phyloP scores from a whole-genome alignment of 2,888 invertebrate species.

The Scaptomyza polygonia region DNA sequence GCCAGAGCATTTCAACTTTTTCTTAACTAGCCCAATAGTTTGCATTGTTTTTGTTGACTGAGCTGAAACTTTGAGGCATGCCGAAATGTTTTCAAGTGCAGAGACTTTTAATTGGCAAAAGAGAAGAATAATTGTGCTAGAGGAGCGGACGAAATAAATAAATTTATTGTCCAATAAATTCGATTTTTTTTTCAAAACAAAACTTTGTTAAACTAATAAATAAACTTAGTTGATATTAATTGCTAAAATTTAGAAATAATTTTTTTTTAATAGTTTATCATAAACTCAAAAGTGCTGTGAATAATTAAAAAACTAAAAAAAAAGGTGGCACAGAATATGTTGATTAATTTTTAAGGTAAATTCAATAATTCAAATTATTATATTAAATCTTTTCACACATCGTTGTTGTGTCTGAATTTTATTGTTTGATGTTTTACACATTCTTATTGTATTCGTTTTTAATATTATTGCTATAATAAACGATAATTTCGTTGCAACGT shows the following conservation, averaged over 20 bases:
- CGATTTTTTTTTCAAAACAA: not conserved
- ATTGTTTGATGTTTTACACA: not conserved
- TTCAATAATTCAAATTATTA: not conserved
- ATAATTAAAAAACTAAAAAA: too few relatives aligned
- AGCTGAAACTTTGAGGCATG: conserved; percentile 23
- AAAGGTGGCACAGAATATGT: too few relatives aligned
- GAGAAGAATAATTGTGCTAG: not conserved
- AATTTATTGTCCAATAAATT: not conserved
- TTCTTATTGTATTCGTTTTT: not conserved
- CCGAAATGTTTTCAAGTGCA: conserved; percentile 6
- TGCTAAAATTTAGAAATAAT: not conserved
- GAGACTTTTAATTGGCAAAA: conserved; percentile 47
- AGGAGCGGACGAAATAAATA: not conserved
- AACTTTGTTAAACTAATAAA: not conserved
- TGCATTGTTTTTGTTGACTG: conserved; percentile 66
- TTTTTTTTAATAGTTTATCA: not conserved
- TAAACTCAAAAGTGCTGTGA: not conserved
- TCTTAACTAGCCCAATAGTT: conserved; percentile 68
- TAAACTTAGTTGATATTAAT: not conserved
- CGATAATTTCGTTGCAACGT: conserved; percentile 4
- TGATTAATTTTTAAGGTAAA: not conserved
- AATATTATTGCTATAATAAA: not conserved
- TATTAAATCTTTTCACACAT: not conserved
- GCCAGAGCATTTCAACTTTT: conserved; percentile 49
- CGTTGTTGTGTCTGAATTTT: not conserved